phyloP scores from a whole-genome alignment of 35 echinoderm and acorn worm species.

The Heliocidaris tuberculata region DNA sequence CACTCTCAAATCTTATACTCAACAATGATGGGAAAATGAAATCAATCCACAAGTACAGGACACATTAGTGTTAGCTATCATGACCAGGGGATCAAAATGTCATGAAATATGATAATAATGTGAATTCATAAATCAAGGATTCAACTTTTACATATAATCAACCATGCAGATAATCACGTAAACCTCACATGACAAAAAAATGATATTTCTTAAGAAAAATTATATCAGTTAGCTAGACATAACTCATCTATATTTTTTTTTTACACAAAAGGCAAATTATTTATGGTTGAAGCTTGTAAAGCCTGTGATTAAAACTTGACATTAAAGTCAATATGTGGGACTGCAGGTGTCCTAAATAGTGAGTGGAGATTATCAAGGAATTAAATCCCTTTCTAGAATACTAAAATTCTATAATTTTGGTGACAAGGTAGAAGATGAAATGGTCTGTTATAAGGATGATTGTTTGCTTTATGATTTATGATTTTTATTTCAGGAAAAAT shows the following conservation, averaged over 20 bases:
- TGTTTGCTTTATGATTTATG: too few species aligned
- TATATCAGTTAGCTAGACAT: neutral
- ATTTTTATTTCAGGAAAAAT: too few species aligned
- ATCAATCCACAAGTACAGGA: neutral
- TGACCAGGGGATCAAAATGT: neutral
- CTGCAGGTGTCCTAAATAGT: too few species aligned
- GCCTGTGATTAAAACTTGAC: too few species aligned
- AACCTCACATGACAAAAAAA: neutral
- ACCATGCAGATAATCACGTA: neutral
- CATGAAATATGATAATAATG: constrained; percentile 3
- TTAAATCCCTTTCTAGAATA: too few species aligned
- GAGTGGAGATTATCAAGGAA: too few species aligned
- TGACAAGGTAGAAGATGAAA: too few species aligned
- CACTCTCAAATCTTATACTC: neutral
- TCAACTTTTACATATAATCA: neutral
- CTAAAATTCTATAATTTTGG: too few species aligned
- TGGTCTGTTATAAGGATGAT: too few species aligned
- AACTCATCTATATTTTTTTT: neutral
- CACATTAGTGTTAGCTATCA: neutral
- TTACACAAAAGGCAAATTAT: too few species aligned
- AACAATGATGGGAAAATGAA: neutral
- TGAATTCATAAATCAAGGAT: neutral
- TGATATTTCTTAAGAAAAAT: neutral
- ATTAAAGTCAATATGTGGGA: too few species aligned
- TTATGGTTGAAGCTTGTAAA: too few species aligned